Evolutionary conservation across 2,797 vertebrate species (phyloP).

Genomic region (Spinus pinus): DNA sequence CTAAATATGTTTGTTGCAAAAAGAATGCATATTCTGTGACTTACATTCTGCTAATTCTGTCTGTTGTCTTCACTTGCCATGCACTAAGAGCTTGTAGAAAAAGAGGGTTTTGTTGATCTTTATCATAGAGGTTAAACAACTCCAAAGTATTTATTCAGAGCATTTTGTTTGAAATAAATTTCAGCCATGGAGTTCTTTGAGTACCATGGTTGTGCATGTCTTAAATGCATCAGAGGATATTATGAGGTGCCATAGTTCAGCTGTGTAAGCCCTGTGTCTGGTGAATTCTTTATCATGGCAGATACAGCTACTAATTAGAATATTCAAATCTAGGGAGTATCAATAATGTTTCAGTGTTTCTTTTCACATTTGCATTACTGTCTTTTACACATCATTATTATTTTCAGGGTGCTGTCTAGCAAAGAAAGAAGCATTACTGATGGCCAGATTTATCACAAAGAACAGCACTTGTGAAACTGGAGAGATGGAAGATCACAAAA

Average conservation of each 20-base stretch:
- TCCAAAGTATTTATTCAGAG: not conserved
- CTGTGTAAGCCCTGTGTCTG: not conserved
- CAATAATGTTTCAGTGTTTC: not conserved
- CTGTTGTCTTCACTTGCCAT: not conserved
- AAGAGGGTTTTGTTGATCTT: not conserved
- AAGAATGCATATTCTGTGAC: not conserved
- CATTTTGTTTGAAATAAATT: not conserved
- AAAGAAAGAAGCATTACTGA: not conserved
- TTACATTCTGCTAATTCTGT: not conserved
- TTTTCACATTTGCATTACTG: not conserved
- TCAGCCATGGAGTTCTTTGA: not conserved
- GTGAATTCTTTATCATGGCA: not conserved
- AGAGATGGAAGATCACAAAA: not conserved
- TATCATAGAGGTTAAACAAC: not conserved
- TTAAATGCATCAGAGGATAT: not conserved
- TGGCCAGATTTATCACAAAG: not conserved
- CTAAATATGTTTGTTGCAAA: not conserved
- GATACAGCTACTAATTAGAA: not conserved
- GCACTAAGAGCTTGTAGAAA: not conserved
- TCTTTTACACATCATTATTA: not conserved
- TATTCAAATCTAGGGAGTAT: not conserved
- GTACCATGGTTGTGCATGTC: fast-evolving
- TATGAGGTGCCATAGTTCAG: not conserved
- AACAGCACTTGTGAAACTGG: not conserved
- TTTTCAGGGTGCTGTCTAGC: not conserved